Evolutionary conservation across 2,797 vertebrate species (phyloP).

Genomic region (Molossus alvarezi): DNA sequence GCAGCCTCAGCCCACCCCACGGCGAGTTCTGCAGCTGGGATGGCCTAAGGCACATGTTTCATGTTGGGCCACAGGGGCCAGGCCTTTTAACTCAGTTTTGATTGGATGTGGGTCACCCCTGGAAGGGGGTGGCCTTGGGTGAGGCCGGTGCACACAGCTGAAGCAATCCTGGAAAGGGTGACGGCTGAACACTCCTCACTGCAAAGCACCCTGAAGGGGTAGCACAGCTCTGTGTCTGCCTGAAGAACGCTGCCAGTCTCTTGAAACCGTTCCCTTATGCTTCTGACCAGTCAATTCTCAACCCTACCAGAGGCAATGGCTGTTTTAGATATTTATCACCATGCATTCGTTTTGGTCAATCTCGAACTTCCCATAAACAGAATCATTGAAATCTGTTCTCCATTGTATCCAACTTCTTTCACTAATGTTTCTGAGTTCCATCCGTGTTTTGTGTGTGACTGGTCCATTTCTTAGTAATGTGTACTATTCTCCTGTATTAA

Average conservation of each 20-base stretch:
- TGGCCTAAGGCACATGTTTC: not conserved
- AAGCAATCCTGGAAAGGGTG: not conserved
- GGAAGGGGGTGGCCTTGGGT: not conserved
- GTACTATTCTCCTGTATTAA: not conserved
- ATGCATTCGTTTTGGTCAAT: not conserved
- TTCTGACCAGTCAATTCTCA: not conserved
- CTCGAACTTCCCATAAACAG: not conserved
- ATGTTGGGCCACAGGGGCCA: not conserved
- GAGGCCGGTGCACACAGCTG: not conserved
- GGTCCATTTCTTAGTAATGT: not conserved
- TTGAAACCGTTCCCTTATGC: not conserved
- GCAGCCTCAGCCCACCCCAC: not conserved
- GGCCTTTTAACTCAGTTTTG: not conserved
- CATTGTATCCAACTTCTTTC: not conserved
- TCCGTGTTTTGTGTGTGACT: not conserved
- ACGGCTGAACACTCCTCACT: not conserved
- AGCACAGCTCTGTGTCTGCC: not conserved
- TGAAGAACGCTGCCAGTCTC: not conserved
- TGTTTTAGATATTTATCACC: not conserved
- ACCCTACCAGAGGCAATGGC: not conserved
- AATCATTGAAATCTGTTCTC: not conserved
- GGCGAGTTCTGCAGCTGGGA: not conserved
- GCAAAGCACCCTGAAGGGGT: not conserved
- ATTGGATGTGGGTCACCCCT: not conserved
- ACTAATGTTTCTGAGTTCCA: not conserved